Conservation (phyloP, 2,113 vertebrate genomes). For the Charina bottae region DNA sequence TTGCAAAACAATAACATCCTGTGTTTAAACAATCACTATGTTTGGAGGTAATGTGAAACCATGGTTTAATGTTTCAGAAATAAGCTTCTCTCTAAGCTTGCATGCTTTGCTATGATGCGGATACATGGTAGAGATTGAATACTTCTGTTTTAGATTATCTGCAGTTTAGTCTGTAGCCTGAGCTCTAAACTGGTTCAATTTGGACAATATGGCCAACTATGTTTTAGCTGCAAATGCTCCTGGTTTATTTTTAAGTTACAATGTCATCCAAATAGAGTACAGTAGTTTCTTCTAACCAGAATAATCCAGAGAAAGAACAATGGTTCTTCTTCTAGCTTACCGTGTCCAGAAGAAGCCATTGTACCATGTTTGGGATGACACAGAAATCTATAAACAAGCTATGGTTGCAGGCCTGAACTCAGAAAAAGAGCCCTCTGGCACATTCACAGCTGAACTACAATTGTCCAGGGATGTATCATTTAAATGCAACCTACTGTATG, state of each 20-base stretch:
- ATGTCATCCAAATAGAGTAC: not conserved
- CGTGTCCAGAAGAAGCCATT: not conserved
- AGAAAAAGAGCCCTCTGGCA: not conserved
- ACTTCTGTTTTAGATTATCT: slow-evolving; percentile 6
- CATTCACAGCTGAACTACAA: not conserved
- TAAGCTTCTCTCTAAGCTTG: not conserved
- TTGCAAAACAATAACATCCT: not conserved
- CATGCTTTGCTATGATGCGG: not conserved
- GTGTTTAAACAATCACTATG: not conserved
- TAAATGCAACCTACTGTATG: not conserved
- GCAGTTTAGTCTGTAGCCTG: not conserved
- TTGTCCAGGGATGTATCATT: not conserved
- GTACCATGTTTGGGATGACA: not conserved
- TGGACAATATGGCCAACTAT: not conserved
- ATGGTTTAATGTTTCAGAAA: not conserved
- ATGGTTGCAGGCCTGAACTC: not conserved
- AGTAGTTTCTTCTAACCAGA: not conserved
- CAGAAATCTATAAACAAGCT: not conserved
- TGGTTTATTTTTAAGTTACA: not conserved
- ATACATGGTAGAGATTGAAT: not conserved
- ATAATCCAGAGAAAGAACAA: not conserved
- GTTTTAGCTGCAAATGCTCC: not conserved
- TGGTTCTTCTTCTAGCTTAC: not conserved
- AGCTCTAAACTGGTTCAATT: not conserved
- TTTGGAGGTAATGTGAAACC: not conserved